A percentile compares a stretch with the other conserved stretches of the same genome.
Conservation (phyloP, 2,888 invertebrate species). For the Drosophila crucigera region DNA sequence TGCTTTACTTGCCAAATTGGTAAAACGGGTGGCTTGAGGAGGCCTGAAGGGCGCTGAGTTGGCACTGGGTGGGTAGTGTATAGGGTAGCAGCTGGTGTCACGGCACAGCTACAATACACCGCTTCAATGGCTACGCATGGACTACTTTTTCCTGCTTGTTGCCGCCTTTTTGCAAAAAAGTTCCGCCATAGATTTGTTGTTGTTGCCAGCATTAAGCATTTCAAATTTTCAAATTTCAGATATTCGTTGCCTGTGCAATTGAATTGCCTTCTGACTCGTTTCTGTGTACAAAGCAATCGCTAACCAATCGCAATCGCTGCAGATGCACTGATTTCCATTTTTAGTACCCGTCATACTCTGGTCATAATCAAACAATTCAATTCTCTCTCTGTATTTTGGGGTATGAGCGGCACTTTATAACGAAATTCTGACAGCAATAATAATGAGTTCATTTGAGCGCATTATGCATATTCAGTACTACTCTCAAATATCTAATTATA, state of each 20-base stretch:
- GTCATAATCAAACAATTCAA: slow-evolving; percentile 51
- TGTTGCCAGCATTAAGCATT: slow-evolving; percentile 19
- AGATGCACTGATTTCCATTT: slow-evolving; percentile 25
- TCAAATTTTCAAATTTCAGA: slow-evolving; percentile 25
- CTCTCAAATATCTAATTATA: not conserved
- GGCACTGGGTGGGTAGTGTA: not conserved
- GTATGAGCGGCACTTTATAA: not conserved
- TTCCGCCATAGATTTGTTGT: slow-evolving; percentile 24
- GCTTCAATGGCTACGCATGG: slow-evolving; percentile 42
- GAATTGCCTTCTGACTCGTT: slow-evolving; percentile 20
- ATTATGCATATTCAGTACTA: not conserved
- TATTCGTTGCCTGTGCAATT: not conserved
- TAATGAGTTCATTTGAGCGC: not conserved
- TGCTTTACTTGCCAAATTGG: slow-evolving; percentile 34
- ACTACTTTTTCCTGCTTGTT: slow-evolving; percentile 13
- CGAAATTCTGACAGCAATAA: slow-evolving; percentile 17
- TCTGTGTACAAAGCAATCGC: slow-evolving; percentile 26
- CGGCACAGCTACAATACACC: slow-evolving; percentile 52
- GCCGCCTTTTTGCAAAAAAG: slow-evolving; percentile 17
- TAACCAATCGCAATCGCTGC: slow-evolving; percentile 26
- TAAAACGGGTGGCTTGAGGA: not conserved
- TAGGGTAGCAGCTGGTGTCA: slow-evolving; percentile 39
- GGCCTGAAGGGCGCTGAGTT: not conserved
- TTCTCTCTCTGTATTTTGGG: not conserved
- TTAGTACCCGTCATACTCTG: slow-evolving; percentile 12